Conservation (phyloP, 2,113 vertebrate species). For the Solea solea region DNA sequence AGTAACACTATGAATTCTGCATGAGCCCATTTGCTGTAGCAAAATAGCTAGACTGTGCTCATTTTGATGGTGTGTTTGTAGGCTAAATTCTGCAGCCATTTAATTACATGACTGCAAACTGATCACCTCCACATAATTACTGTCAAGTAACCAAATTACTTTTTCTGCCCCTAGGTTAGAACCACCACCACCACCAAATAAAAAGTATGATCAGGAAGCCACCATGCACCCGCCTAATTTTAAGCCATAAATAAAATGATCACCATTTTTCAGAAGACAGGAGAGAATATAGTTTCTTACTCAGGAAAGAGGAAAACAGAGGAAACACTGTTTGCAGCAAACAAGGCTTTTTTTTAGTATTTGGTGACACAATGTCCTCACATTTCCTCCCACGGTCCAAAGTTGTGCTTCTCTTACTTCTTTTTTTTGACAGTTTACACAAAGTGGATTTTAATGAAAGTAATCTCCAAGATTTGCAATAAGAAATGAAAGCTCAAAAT, state of each 20-base stretch:
- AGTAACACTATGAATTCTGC: not conserved
- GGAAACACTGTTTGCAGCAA: not conserved
- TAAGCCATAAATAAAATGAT: not conserved
- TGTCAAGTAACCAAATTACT: constrained; percentile 24
- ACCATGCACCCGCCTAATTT: not conserved
- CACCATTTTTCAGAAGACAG: not conserved
- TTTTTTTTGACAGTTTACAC: not conserved
- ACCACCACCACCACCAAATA: constrained; percentile 6
- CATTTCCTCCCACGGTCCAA: not conserved
- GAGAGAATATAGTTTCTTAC: too few relatives aligned
- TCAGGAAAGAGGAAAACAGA: not conserved
- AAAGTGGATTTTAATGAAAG: constrained; percentile 9
- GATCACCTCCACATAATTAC: constrained; percentile 31
- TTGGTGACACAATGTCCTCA: too few relatives aligned
- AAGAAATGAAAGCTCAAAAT: constrained; percentile 7
- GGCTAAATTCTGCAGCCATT: constrained; percentile 12
- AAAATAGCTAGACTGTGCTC: not conserved
- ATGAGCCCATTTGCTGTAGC: not conserved
- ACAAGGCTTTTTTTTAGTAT: not conserved
- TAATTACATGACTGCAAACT: constrained; percentile 35
- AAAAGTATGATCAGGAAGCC: not conserved
- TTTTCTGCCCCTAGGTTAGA: constrained; percentile 4
- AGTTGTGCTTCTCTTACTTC: not conserved
- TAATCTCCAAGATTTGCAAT: not conserved
- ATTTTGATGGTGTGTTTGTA: constrained; percentile 6